A percentile compares a stretch with the other conserved stretches of the same genome.
Evolutionary conservation across 2,888 invertebrate genomes (phyloP).

Genomic region (Drosophila trichaetosa): DNA sequence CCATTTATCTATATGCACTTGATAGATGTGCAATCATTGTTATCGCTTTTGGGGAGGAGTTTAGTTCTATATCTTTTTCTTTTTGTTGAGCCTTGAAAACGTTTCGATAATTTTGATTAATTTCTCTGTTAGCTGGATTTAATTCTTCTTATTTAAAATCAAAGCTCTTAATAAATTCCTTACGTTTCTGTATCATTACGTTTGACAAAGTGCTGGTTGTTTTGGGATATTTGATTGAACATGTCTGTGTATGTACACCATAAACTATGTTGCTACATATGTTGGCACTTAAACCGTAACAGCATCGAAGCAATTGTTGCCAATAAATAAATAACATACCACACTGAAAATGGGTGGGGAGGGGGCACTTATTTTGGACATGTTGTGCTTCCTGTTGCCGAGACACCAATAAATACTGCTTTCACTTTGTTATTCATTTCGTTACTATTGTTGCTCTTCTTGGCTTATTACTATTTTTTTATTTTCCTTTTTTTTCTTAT

Average conservation of each 20-base stretch:
- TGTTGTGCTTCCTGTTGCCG: neutral
- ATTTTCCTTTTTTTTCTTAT: conserved; percentile 12
- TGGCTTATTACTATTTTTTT: neutral
- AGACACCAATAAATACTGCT: conserved; percentile 17
- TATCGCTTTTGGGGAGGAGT: neutral
- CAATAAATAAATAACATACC: neutral
- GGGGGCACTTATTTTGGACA: neutral
- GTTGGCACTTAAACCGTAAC: neutral
- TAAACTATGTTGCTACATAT: neutral
- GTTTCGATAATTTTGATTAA: neutral
- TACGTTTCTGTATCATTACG: neutral
- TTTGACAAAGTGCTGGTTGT: neutral
- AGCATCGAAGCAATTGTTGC: neutral
- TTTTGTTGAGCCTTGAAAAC: neutral
- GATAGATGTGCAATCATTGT: neutral
- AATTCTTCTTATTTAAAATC: neutral
- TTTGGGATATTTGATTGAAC: neutral
- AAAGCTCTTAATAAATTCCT: neutral
- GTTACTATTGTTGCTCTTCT: neutral
- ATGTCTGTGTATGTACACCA: neutral
- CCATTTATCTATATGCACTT: neutral
- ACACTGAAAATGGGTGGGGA: too few species aligned
- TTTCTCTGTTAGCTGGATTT: neutral
- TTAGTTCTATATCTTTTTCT: neutral
- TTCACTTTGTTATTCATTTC: conserved; percentile 36